Conservation (phyloP, 1,140 invertebrate genomes). For the Ooceraea biroi region DNA sequence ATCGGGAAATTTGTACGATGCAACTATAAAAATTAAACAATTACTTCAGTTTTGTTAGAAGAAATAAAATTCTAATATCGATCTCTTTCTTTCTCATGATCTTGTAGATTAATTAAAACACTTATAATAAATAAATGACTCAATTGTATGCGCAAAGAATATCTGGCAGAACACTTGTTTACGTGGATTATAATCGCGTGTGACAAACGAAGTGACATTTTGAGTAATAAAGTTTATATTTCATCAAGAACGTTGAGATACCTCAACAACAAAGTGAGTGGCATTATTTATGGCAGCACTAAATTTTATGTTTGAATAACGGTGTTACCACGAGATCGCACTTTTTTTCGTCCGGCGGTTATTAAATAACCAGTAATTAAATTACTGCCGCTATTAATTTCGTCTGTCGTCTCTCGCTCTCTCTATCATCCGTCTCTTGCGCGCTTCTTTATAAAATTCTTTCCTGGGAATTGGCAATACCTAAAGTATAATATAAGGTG, state of each 20-base stretch:
- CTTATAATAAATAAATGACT: neutral
- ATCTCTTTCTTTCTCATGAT: neutral
- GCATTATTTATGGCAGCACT: conserved; percentile 32
- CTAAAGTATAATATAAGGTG: conserved; percentile 27
- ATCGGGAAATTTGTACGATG: neutral
- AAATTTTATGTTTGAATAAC: conserved; percentile 50
- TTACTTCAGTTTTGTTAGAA: neutral
- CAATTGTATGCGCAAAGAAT: neutral
- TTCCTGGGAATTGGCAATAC: conserved; percentile 30
- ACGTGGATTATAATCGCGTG: conserved; percentile 15
- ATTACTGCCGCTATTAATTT: conserved; percentile 33
- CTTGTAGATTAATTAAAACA: neutral
- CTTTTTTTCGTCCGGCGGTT: conserved; percentile 31
- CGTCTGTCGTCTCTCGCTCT: conserved; percentile 11
- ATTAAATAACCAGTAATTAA: conserved; percentile 53
- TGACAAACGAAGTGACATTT: conserved; percentile 19
- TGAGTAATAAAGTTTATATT: conserved; percentile 38
- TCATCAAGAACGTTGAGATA: conserved; percentile 41
- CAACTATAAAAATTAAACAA: neutral
- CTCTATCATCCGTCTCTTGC: conserved; percentile 20
- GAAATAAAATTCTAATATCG: neutral
- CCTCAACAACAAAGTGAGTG: conserved; percentile 11
- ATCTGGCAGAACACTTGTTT: neutral
- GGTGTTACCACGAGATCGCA: neutral
- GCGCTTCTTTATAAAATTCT: conserved; percentile 34